These are phyloP conservation scores for Tetramorium simillimum DNA, from an alignment of 1,140 invertebrate species.

Conservation along the genomic window DNA sequence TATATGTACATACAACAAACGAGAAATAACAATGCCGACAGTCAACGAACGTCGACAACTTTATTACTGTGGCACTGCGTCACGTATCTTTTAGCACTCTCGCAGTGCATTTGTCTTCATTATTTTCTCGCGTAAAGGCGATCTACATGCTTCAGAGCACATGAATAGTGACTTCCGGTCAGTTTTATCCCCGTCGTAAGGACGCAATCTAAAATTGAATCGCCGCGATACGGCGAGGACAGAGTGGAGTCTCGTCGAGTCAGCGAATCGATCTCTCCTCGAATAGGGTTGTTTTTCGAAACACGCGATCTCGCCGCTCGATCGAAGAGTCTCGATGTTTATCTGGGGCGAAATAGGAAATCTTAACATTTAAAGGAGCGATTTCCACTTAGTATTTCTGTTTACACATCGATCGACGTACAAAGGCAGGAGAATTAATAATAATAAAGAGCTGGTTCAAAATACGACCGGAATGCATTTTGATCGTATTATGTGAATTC, in stretches of 20 bases:
- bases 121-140: constrained; percentile 48
- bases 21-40: constrained; percentile 19
- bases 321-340: constrained; percentile 13
- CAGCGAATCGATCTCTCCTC: constrained; percentile 42
- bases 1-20: constrained; percentile 8
- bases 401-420: neutral
- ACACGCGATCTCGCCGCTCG: constrained; percentile 12
- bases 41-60: constrained; percentile 33
- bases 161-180: constrained; percentile 56
- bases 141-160: constrained; percentile 27
- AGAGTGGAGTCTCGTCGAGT: constrained; percentile 29
- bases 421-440: neutral
- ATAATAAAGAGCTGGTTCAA: neutral
- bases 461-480: neutral
- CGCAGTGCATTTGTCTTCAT: constrained; percentile 48
- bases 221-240: constrained; percentile 49
- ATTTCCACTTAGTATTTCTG: neutral
- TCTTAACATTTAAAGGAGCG: neutral
- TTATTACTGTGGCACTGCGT: constrained; percentile 27
- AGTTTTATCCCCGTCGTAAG: constrained; percentile 51
- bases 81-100: constrained; percentile 36
- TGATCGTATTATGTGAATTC: neutral
- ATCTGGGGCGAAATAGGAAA: constrained; percentile 6
- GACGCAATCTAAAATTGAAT: constrained; percentile 62
- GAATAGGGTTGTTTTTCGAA: constrained; percentile 17